A percentile compares a stretch with the other conserved stretches of the same genome.
Evolutionary conservation across 2,888 invertebrate genomes (phyloP).

Genomic region (Trachelus iudaicus): DNA sequence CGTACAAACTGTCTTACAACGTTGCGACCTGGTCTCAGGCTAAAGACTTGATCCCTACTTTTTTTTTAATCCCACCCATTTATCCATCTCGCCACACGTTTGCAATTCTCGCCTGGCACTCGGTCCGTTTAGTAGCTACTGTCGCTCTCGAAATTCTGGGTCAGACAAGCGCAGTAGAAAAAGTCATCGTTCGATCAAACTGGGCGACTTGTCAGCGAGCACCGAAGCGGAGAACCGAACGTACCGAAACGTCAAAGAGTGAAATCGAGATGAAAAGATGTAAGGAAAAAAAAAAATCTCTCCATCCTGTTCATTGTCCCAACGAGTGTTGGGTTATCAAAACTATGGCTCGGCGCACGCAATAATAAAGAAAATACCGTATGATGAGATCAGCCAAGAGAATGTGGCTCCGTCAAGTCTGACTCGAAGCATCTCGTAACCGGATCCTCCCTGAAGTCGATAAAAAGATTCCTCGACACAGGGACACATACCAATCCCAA

Average conservation of each 20-base stretch:
- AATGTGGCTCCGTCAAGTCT: neutral
- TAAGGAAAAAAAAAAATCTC: neutral
- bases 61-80: neutral
- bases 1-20: neutral
- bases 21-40: neutral
- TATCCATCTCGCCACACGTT: neutral
- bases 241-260: neutral
- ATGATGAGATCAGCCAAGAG: neutral
- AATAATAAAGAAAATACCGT: neutral
- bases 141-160: constrained; percentile 28
- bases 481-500: neutral
- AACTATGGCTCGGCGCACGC: neutral
- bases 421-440: neutral
- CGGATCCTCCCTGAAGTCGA: neutral
- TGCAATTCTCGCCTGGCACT: neutral
- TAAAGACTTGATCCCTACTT: neutral
- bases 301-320: neutral
- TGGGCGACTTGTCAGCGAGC: neutral
- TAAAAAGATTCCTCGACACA: neutral
- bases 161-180: constrained; percentile 30
- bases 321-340: neutral
- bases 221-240: neutral
- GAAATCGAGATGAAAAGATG: neutral
- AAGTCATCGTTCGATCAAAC: constrained; percentile 29
- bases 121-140: neutral